These are phyloP conservation scores for cattle (Bos taurus) DNA, from an alignment of 2,113 vertebrate species.

Conservation along the genomic window DNA sequence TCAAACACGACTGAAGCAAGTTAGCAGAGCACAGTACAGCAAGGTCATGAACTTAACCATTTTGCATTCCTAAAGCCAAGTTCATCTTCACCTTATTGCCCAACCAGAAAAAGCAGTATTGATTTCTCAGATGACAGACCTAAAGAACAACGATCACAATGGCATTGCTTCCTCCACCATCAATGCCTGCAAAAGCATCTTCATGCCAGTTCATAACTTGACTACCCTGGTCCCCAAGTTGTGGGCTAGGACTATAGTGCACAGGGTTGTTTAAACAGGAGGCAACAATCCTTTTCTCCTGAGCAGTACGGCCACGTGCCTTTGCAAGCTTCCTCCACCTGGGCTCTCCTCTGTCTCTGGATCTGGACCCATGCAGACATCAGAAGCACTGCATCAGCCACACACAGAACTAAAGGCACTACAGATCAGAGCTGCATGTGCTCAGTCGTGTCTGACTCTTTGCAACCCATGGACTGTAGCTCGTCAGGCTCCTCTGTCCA, in stretches of 20 bases:
- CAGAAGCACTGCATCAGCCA: background rate
- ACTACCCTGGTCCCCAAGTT: background rate
- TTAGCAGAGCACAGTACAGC: background rate
- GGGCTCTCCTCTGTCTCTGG: background rate
- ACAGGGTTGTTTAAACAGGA: background rate
- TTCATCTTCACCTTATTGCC: background rate
- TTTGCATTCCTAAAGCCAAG: constrained; percentile 12
- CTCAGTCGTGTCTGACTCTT: background rate
- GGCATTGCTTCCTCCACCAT: background rate
- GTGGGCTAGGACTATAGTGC: background rate
- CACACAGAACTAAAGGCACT: background rate
- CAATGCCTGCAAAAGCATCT: background rate
- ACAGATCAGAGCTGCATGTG: background rate
- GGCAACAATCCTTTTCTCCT: background rate
- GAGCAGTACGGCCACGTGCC: background rate
- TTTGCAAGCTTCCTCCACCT: background rate
- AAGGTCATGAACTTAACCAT: background rate
- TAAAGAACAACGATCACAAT: background rate
- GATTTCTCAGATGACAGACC: background rate
- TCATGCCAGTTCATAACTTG: background rate
- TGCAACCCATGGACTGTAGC: background rate
- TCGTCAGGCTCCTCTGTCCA: background rate
- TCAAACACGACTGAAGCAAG: background rate
- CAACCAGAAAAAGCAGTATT: background rate
- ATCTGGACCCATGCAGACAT: background rate